Evolutionary conservation across 1,140 invertebrate species (phyloP), one percentile per base, ranked within the genome.

Genomic region (Drosophila eugracilis): DNA sequence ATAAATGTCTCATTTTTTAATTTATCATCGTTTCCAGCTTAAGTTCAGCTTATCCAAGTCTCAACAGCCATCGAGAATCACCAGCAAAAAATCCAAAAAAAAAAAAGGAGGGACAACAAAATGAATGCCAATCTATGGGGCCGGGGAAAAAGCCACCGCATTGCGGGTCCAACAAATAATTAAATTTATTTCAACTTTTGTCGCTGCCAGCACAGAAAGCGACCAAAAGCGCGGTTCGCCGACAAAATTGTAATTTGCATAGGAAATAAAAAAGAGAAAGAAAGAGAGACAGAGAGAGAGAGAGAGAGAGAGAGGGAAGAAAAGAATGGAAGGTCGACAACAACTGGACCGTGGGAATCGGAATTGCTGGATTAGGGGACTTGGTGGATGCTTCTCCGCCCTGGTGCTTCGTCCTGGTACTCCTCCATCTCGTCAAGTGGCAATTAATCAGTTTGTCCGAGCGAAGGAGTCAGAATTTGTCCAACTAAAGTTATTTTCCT

Each of bases 401-500:
- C 14, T 42, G 7, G 3, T 36, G 17, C 14, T 59, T 58, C n/a
- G 57, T 63, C 48, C 70, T 37, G 44, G 42, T 36, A 19, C 19
- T 37, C 12, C 17, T 60, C 52, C 47, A 55, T 28, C 47, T 72
- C 57, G 69, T 65, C 77, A 86, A 76, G 77, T 49, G 58, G 60
- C 81, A 85, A 85, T 85, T 85, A 85, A 85, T 85, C 81, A 85
- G 83, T 81, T 85, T 74, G 69, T 48, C 53, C 55, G 73, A 75
- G 58, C 60, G 75, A 62, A 28, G 54, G 53, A 44, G 57, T 57
- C 32, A 42, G 37, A 58, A 74, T 58, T 69, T 57, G 52, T 58
- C 49, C 21, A 21, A 22, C 60, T 26, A 22, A 26, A 70, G 44
- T 63, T 69, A 70, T 30, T 9, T 10, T 30, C 52, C 36, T 36